Percentiles rank a stretch among this genome's conserved stretches.
These are phyloP conservation scores for Cephalopterus ornatus DNA, from an alignment of 2,113 vertebrate species.

Conservation along the genomic window DNA sequence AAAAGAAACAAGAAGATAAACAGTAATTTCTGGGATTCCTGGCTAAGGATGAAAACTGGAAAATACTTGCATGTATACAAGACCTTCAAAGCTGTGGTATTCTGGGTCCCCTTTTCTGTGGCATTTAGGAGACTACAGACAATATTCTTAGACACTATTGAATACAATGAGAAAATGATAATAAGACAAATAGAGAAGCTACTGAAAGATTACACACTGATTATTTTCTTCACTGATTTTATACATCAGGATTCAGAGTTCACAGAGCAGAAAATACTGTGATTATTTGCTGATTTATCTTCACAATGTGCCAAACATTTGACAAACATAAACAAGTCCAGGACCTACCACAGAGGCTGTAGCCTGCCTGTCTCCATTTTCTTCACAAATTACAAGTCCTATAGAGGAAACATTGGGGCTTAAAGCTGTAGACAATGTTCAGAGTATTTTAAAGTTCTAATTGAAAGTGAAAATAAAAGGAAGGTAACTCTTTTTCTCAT, in stretches of 20 bases:
- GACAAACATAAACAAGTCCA: neutral
- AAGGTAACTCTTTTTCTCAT: neutral
- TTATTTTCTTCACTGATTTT: neutral
- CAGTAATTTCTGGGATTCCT: neutral
- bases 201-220: neutral
- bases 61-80: neutral
- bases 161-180: neutral
- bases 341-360: neutral
- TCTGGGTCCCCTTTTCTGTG: neutral
- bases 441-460: neutral
- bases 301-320: neutral
- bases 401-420: neutral
- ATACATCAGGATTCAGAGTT: neutral
- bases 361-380: neutral
- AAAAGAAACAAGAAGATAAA: neutral
- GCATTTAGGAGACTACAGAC: neutral
- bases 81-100: neutral
- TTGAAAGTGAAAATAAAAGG: neutral
- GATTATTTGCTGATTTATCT: neutral
- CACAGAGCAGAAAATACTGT: neutral
- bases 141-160: neutral
- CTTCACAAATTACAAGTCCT: neutral
- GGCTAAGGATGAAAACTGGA: neutral
- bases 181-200: neutral
- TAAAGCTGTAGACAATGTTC: neutral